A percentile compares a stretch with the other conserved stretches of the same genome.
These are phyloP conservation scores for Gephyroberyx darwinii DNA, from an alignment of 2,797 vertebrate species.

Conservation along the genomic window DNA sequence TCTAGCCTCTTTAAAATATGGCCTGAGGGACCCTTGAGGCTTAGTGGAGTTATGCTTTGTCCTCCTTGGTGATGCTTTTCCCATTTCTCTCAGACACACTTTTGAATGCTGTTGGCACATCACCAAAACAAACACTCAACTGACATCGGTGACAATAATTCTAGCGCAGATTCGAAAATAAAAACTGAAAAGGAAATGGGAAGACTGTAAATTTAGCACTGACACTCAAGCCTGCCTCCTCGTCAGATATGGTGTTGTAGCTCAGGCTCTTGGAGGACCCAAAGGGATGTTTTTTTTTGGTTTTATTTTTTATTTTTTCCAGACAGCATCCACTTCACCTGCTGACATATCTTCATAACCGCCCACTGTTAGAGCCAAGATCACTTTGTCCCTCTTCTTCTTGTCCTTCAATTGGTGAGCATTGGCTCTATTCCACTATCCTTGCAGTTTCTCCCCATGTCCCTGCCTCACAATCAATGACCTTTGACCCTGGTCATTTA, in stretches of 20 bases:
- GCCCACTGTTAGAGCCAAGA: slow-evolving; percentile 36
- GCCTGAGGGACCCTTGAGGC: slow-evolving; percentile 77
- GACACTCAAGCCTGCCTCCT: slow-evolving; percentile 47
- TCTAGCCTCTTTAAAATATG: slow-evolving; percentile 85
- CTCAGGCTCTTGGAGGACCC: slow-evolving; percentile 32
- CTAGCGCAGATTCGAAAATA: slow-evolving; percentile 53
- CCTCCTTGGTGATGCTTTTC: slow-evolving; percentile 68
- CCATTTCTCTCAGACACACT: slow-evolving; percentile 64
- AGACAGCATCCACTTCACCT: slow-evolving; percentile 41
- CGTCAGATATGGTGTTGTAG: slow-evolving; percentile 43
- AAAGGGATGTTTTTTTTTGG: slow-evolving; percentile 24
- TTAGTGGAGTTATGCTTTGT: slow-evolving; percentile 76
- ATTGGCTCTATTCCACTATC: slow-evolving; percentile 44
- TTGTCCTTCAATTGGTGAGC: slow-evolving; percentile 45
- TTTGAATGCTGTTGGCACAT: slow-evolving; percentile 63
- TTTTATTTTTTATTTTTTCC: background rate
- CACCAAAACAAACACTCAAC: slow-evolving; percentile 72
- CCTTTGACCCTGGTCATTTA: slow-evolving; percentile 70
- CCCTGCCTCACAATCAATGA: slow-evolving; percentile 57
- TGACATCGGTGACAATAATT: slow-evolving; percentile 68
- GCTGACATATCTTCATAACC: slow-evolving; percentile 44
- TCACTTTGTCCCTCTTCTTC: slow-evolving; percentile 36
- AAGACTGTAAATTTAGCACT: slow-evolving; percentile 55
- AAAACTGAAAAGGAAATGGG: slow-evolving; percentile 54
- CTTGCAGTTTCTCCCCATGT: slow-evolving; percentile 53